A percentile compares a stretch with the other conserved stretches of the same genome.
Evolutionary conservation across 2,888 invertebrate genomes (phyloP).

Genomic region (Hartigia nigra): DNA sequence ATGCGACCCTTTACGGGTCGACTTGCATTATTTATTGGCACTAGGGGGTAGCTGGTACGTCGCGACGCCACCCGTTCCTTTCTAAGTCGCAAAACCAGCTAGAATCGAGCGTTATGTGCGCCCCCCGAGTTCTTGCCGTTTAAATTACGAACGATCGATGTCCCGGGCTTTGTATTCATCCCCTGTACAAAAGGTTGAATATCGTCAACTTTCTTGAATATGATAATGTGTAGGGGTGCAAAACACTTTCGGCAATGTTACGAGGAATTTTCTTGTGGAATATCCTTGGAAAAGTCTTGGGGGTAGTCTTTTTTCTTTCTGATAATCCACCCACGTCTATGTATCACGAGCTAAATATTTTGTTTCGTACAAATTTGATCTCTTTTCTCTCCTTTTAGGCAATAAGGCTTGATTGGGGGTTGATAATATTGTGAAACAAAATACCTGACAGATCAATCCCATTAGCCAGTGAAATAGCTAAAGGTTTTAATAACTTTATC

Average conservation of each 20-base stretch:
- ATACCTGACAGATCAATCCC: background rate
- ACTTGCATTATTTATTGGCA: background rate
- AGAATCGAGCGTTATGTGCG: background rate
- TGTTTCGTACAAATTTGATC: background rate
- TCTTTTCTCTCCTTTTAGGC: background rate
- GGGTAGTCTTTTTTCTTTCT: background rate
- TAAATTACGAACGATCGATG: background rate
- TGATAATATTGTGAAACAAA: background rate
- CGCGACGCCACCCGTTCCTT: background rate
- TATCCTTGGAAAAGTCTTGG: background rate
- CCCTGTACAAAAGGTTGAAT: background rate
- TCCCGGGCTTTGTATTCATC: background rate
- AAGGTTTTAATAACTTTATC: background rate
- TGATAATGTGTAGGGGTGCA: background rate
- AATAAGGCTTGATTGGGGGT: background rate
- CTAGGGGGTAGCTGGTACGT: background rate
- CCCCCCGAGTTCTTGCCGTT: background rate
- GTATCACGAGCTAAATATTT: background rate
- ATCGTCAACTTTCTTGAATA: background rate
- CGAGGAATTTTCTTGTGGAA: background rate
- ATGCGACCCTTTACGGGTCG: background rate
- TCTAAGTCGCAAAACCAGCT: background rate
- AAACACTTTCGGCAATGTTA: background rate
- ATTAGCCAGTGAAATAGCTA: background rate
- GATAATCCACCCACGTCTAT: background rate